phyloP scores from a whole-genome alignment of 2,888 invertebrate genomes.

The Palloptera scutellata region DNA sequence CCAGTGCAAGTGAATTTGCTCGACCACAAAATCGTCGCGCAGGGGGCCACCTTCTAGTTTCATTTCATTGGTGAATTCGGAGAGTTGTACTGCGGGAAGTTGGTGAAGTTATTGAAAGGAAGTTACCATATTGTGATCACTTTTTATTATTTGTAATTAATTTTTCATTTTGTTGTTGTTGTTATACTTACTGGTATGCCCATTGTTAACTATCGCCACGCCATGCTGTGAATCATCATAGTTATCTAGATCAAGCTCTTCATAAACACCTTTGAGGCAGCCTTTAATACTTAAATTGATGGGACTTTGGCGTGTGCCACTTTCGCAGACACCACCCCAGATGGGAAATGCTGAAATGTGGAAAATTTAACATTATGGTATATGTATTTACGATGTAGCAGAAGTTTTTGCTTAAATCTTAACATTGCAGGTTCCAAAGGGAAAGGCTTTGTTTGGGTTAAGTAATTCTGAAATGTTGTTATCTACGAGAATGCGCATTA shows the following conservation, averaged over 20 bases:
- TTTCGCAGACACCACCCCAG: slow-evolving; percentile 73
- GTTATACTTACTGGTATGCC: slow-evolving; percentile 57
- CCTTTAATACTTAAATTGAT: slow-evolving; percentile 73
- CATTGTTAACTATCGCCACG: slow-evolving; percentile 59
- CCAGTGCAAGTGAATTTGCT: slow-evolving; percentile 87
- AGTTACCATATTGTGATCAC: background rate
- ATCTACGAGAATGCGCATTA: no score
- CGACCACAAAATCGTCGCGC: slow-evolving; percentile 67
- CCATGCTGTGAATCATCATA: slow-evolving; percentile 53
- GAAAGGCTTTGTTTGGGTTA: no score
- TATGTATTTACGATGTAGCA: no score
- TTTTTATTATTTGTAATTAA: background rate
- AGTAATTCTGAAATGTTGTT: no score
- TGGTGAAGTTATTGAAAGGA: background rate
- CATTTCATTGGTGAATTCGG: slow-evolving; percentile 50
- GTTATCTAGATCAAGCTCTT: slow-evolving; percentile 51
- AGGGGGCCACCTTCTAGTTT: slow-evolving; percentile 67
- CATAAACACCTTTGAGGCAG: slow-evolving; percentile 65
- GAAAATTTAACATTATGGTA: background rate
- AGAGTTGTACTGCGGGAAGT: slow-evolving; percentile 50
- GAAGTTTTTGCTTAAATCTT: no score
- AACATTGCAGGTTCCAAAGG: no score
- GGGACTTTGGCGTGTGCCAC: slow-evolving; percentile 77
- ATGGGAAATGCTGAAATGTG: slow-evolving; percentile 57
- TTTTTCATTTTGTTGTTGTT: background rate